phyloP scores from a whole-genome alignment of 2,113 vertebrate species.

The Gnathonemus longibarbis region DNA sequence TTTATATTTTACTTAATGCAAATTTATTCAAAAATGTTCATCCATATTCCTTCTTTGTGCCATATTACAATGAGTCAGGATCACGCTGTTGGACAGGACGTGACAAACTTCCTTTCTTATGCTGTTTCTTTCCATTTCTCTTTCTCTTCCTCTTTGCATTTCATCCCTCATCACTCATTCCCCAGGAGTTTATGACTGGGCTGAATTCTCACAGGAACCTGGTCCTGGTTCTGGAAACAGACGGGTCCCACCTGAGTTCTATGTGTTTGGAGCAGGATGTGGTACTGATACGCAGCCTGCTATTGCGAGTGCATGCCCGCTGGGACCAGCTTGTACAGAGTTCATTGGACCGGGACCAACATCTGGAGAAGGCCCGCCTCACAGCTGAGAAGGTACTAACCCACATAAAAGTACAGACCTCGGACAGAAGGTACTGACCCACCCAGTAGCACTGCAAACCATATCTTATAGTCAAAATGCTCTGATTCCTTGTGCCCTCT shows the following conservation, averaged over 20 bases:
- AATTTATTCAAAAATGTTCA: not conserved
- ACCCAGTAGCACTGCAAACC: not conserved
- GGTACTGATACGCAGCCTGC: slow-evolving; percentile 92
- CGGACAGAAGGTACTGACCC: slow-evolving; percentile 70
- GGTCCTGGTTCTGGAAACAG: slow-evolving; percentile 93
- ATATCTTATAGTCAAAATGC: not conserved
- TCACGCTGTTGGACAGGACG: not conserved
- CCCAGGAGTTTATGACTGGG: slow-evolving; percentile 91
- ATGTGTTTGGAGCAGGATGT: slow-evolving; percentile 96
- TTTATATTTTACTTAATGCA: not conserved
- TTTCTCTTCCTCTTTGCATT: not conserved
- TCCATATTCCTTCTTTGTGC: not conserved
- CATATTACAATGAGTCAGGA: not conserved
- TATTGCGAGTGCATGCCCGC: slow-evolving; percentile 91
- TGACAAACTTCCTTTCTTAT: not conserved
- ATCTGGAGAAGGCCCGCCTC: slow-evolving; percentile 88
- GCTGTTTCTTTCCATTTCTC: not conserved
- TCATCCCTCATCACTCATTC: rapidly evolving
- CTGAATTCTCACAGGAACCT: slow-evolving; percentile 90
- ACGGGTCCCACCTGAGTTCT: slow-evolving; percentile 87
- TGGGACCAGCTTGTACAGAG: slow-evolving; percentile 98
- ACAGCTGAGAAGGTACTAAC: slow-evolving; percentile 86
- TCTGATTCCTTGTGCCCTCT: not conserved
- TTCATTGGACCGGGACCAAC: slow-evolving; percentile 84
- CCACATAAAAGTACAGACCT: not conserved